Evolutionary conservation across 2,113 vertebrate genomes (phyloP).

Genomic region (Barnardius zonarius): DNA sequence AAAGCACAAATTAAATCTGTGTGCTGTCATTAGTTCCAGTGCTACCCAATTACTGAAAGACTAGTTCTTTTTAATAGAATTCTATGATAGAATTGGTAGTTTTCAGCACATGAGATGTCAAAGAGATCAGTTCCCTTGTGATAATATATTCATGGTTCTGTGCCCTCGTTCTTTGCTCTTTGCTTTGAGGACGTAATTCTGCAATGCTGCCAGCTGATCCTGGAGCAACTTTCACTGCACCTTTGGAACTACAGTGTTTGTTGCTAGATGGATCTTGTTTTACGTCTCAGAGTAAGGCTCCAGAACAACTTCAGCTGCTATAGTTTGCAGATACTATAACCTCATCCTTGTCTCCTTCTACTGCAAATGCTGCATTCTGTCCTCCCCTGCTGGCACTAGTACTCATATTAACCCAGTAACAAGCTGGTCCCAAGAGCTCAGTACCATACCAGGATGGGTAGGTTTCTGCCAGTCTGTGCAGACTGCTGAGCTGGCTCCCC

Average conservation of each 20-base stretch:
- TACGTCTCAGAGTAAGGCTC: neutral
- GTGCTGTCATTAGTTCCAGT: neutral
- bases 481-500: neutral
- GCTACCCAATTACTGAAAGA: neutral
- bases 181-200: neutral
- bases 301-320: neutral
- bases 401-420: fast-evolving
- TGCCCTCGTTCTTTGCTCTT: neutral
- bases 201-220: neutral
- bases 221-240: neutral
- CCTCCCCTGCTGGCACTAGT: neutral
- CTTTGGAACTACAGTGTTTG: neutral
- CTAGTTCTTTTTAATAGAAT: neutral
- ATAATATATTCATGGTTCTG: neutral
- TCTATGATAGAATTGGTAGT: neutral
- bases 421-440: neutral
- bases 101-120: neutral
- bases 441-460: neutral
- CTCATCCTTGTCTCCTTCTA: neutral
- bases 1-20: neutral
- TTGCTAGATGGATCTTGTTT: neutral
- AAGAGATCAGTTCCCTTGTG: neutral
- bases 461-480: neutral
- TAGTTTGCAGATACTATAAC: neutral
- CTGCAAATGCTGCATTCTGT: neutral